Base-by-base conservation (phyloP, 2,888 invertebrate genomes). In the Melieria omissa region DNA sequence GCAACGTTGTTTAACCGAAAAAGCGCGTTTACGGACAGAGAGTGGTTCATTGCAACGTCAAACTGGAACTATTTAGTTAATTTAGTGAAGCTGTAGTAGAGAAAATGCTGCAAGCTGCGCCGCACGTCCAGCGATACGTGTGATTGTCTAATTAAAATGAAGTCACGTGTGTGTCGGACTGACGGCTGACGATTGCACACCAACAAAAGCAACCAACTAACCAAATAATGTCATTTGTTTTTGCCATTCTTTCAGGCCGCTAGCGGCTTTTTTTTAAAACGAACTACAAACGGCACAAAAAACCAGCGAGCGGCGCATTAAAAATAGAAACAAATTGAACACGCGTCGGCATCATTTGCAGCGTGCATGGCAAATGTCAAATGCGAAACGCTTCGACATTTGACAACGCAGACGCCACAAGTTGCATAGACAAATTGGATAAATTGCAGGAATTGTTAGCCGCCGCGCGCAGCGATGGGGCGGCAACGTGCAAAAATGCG, bases 101-200 rank as follows among this genome's bases (percentile, higher is more conserved):
- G 29, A 6, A 1, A 52, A 52, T 6, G 8, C 12, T 52, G 5
- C 52, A 52, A 5, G 12, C 16, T 16, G 16, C 16, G 16, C 29
- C 47, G 46, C 63, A 12, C 16, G 9, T 16, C n/a, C 49, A 29
- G 46, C 46, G 62, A 63, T 61, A 74, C 68, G 72, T 70, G 71
- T 74, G 72, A 71, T 65, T 46, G 54, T 66, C 60, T 67, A 52
- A 68, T 71, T 63, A 57, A 70, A 71, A 71, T 68, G 14, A 45
- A 68, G 74, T 63, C 74, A 74, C 74, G 74, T 74, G 74, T 61
- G 29, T 54, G 60, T 52, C 52, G 4, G 52, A 29, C 29, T 29
- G 29, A 29, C 41, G 4, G 7, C 9, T 58, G 60, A 42, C 29
- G 52, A 49, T 60, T 60, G 49, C 45, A 9, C 9, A 65, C 8